Percentiles rank a stretch among this genome's conserved stretches.
Evolutionary conservation across 2,888 invertebrate genomes (phyloP).

Genomic region (Stegophylla sp.): DNA sequence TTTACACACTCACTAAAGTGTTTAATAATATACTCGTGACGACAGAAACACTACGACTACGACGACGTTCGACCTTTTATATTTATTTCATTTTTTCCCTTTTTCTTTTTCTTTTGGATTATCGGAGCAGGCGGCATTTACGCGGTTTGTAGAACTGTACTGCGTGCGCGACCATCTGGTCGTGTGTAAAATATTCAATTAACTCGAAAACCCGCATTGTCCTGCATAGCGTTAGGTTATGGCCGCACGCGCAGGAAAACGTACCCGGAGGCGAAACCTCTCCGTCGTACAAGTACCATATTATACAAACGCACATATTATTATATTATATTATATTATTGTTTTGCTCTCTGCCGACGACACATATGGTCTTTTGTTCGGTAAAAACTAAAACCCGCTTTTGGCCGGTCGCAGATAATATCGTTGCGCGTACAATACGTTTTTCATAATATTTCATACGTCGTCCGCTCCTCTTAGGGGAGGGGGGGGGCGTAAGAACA

Average conservation of each 20-base stretch:
- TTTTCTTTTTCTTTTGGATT: constrained; percentile 5
- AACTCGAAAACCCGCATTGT: constrained; percentile 36
- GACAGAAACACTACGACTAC: neutral
- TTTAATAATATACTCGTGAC: constrained; percentile 9
- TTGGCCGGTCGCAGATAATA: neutral
- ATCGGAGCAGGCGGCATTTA: constrained; percentile 22
- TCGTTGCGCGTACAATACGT: constrained; percentile 1
- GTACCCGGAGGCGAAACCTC: constrained; percentile 37
- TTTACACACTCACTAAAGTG: neutral
- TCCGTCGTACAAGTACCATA: no score
- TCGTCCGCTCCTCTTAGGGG: neutral
- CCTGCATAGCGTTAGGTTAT: constrained; percentile 4
- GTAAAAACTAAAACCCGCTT: constrained; percentile 36
- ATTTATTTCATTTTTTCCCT: no score
- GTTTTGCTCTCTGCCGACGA: constrained; percentile 41
- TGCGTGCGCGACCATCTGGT: constrained; percentile 28
- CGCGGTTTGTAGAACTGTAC: constrained; percentile 4
- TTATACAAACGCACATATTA: neutral
- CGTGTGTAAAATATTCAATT: constrained; percentile 38
- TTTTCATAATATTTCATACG: neutral
- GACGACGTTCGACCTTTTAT: constrained; percentile 35
- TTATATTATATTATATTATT: constrained; percentile 21
- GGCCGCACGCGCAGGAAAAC: neutral
- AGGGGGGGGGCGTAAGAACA: no score
- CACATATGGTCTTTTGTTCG: constrained; percentile 38